Percentiles rank a stretch among this genome's conserved stretches.
Conservation (phyloP, 2,888 invertebrate species). For the Spisula subtruncata region DNA sequence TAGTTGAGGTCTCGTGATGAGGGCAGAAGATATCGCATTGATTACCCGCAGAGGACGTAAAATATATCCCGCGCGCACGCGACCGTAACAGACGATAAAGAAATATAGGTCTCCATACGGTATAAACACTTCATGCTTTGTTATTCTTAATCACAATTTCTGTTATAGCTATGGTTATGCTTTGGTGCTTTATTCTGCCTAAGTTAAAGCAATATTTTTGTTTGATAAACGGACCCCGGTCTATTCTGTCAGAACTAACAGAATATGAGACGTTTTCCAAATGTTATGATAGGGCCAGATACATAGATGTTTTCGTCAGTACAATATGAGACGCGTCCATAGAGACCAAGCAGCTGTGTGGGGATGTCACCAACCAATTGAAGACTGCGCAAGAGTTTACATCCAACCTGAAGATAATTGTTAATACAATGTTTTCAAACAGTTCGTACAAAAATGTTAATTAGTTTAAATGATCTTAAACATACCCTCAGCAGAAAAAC, state of each 20-base stretch:
- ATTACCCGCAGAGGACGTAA: slow-evolving; percentile 34
- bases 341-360: no score
- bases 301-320: no score
- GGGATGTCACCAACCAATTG: no score
- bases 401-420: no score
- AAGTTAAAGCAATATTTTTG: not conserved
- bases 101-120: slow-evolving; percentile 35
- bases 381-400: no score
- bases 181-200: not conserved
- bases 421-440: no score
- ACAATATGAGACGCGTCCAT: no score
- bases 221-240: not conserved
- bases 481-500: no score
- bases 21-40: slow-evolving; percentile 34
- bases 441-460: no score
- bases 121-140: slow-evolving; percentile 30
- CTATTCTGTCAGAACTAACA: not conserved
- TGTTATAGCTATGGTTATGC: slow-evolving; percentile 1
- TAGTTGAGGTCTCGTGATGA: slow-evolving; percentile 32
- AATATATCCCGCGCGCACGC: slow-evolving; percentile 50
- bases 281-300: no score
- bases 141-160: slow-evolving; percentile 25
- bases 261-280: no score
- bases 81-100: slow-evolving; percentile 43
- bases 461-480: no score